Percentiles rank a stretch among this genome's conserved stretches.
Evolutionary conservation across 2,113 vertebrate species (phyloP).

Genomic region (Prunella fulvescens): DNA sequence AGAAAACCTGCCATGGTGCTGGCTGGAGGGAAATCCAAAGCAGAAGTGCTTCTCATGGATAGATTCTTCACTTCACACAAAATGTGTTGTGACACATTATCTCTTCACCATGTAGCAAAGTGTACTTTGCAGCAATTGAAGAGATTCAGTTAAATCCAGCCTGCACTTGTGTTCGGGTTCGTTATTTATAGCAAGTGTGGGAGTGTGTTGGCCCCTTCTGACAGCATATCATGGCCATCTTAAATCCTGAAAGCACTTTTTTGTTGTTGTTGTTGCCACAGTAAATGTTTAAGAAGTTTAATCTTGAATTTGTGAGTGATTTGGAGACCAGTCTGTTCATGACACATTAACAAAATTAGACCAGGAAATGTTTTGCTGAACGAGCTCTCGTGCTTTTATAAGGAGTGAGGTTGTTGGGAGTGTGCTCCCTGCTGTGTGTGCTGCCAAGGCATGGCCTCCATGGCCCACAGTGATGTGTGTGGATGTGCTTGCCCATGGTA

Average conservation of each 20-base stretch:
- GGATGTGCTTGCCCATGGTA: neutral
- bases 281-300: constrained; percentile 49
- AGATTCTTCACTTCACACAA: constrained; percentile 37
- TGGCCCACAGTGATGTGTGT: accelerated
- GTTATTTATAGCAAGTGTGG: constrained; percentile 63
- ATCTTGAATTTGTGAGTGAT: constrained; percentile 7
- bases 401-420: neutral
- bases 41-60: constrained; percentile 9
- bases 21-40: constrained; percentile 16
- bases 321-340: constrained; percentile 3
- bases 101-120: constrained; percentile 43
- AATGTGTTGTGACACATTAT: constrained; percentile 63
- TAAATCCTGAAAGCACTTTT: constrained; percentile 31
- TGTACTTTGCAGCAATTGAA: constrained; percentile 43
- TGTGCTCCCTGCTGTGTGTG: neutral
- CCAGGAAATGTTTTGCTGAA: neutral
- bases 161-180: constrained; percentile 17
- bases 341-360: constrained; percentile 23
- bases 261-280: neutral
- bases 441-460: neutral
- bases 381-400: neutral
- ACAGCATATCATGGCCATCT: constrained; percentile 57
- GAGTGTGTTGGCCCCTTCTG: constrained; percentile 64
- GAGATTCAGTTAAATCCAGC: constrained; percentile 39
- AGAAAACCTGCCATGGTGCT: neutral